Percentiles rank a stretch among this genome's conserved stretches.
Conservation (phyloP, 2,888 invertebrate species). For the Drosophila differens region DNA sequence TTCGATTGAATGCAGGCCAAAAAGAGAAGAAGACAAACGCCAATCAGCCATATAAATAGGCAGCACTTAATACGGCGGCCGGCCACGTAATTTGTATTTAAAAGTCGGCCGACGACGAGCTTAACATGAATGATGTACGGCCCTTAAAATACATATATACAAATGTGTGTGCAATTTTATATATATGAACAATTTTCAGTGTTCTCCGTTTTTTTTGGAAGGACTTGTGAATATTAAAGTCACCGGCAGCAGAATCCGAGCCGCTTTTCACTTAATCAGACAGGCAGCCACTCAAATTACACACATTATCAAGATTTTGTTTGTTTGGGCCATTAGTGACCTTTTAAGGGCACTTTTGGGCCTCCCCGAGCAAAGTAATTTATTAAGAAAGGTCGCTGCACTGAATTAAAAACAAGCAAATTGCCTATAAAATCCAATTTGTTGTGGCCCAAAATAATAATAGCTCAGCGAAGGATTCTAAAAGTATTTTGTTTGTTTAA, state of each 20-base stretch:
- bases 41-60: constrained; percentile 46
- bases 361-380: constrained; percentile 49
- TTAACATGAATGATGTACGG: constrained; percentile 66
- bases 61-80: constrained; percentile 59
- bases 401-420: constrained; percentile 73
- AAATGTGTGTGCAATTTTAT: neutral
- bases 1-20: constrained; percentile 43
- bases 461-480: constrained; percentile 17
- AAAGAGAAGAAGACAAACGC: constrained; percentile 17
- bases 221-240: neutral
- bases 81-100: constrained; percentile 62
- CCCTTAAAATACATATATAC: constrained; percentile 26
- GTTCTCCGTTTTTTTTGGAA: neutral
- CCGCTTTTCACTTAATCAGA: constrained; percentile 32
- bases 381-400: constrained; percentile 47
- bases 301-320: constrained; percentile 52
- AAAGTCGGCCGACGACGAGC: constrained; percentile 36
- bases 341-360: constrained; percentile 27
- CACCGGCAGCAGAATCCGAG: neutral
- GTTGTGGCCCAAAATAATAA: constrained; percentile 67
- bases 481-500: constrained; percentile 41
- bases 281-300: constrained; percentile 43
- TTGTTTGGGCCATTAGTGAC: constrained; percentile 37
- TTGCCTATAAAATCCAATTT: constrained; percentile 67
- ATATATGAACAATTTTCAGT: constrained; percentile 39